phyloP scores from a whole-genome alignment of 2,113 vertebrate species.

The Silurus meridionalis region DNA sequence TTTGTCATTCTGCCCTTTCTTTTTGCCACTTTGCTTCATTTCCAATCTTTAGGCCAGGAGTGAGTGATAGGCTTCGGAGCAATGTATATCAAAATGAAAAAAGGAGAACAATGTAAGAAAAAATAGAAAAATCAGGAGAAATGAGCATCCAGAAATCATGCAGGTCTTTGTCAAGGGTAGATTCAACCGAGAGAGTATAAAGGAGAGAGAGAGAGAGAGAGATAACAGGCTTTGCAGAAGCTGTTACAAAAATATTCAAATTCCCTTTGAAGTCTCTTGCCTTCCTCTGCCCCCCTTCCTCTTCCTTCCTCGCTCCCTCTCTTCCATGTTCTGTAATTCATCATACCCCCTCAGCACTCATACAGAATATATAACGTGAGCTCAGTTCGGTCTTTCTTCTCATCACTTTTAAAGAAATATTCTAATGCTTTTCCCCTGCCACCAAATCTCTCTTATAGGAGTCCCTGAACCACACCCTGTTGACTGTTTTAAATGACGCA shows the following conservation, averaged over 20 bases:
- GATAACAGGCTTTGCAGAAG: slow-evolving; percentile 35
- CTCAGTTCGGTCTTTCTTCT: not conserved
- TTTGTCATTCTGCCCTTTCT: not conserved
- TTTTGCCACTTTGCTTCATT: not conserved
- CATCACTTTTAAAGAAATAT: not conserved
- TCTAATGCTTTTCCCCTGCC: not conserved
- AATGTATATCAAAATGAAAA: not conserved
- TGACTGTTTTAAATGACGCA: not conserved
- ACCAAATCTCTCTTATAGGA: not conserved
- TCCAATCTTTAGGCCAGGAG: not conserved
- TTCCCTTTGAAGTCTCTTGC: slow-evolving; percentile 55
- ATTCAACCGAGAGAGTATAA: not conserved
- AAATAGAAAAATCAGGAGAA: not conserved
- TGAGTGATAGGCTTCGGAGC: too few species aligned
- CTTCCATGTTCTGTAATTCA: slow-evolving; percentile 30
- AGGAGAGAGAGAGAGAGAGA: not conserved
- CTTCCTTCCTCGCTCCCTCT: slow-evolving; percentile 1
- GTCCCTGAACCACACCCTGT: not conserved
- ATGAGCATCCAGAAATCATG: not conserved
- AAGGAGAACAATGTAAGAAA: not conserved
- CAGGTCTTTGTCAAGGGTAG: slow-evolving; percentile 5
- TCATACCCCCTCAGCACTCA: slow-evolving; percentile 15
- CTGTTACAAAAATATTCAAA: slow-evolving; percentile 46
- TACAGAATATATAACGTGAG: slow-evolving; percentile 35
- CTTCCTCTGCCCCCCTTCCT: slow-evolving; percentile 23